phyloP scores from a whole-genome alignment of 2,797 vertebrate genomes.

The Myiotriccus ornatus region DNA sequence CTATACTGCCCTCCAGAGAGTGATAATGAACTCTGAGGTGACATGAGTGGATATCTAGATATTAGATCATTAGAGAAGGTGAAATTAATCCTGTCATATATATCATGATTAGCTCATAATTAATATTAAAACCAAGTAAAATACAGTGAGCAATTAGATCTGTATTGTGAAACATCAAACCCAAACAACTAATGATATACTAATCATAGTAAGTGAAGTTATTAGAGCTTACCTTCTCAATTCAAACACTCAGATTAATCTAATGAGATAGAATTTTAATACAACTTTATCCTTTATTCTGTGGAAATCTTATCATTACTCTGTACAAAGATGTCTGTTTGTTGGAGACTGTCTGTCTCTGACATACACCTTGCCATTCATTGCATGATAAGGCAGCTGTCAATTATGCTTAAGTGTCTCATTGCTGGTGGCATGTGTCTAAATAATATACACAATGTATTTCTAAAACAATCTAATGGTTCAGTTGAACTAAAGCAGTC shows the following conservation, averaged over 20 bases:
- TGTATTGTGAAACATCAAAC: neutral
- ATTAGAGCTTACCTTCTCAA: neutral
- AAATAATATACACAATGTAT: neutral
- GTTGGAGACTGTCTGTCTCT: neutral
- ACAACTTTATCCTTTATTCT: neutral
- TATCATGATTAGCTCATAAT: neutral
- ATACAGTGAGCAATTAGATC: neutral
- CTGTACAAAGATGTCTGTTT: neutral
- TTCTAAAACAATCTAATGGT: neutral
- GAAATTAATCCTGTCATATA: neutral
- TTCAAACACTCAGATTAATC: neutral
- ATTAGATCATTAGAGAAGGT: constrained; percentile 5
- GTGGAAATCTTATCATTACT: neutral
- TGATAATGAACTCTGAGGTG: constrained; percentile 10
- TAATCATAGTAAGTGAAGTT: neutral
- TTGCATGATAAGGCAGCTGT: neutral
- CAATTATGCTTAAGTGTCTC: neutral
- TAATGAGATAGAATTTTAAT: neutral
- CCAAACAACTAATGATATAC: neutral
- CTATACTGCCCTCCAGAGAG: constrained; percentile 28
- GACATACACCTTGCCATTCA: neutral
- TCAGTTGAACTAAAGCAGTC: constrained; percentile 10
- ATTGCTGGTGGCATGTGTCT: neutral
- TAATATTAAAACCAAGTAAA: constrained; percentile 13
- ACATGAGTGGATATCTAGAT: neutral